Base-by-base conservation (phyloP, 2,113 vertebrate species). In the Cynopterus brachyotis region DNA sequence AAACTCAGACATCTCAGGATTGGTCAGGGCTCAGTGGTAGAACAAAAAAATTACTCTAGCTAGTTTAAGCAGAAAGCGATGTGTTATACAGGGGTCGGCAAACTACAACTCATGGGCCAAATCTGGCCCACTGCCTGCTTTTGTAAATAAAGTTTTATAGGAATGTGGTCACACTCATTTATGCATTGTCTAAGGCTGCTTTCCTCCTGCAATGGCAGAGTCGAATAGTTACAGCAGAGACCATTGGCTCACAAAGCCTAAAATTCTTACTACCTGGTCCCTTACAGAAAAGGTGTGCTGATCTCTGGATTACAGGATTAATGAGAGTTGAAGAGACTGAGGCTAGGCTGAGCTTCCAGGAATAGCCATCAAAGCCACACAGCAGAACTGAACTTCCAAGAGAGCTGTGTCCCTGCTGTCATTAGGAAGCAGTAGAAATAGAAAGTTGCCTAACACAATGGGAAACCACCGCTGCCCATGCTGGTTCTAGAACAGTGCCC, bases 81-180 rank as follows among this genome's bases (percentile, higher is more conserved):
- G 20, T 32, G 35, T 67, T 78, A 32, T 19, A 32, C 42, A 64
- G 15, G 28, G 9, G 0, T 73, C 11, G 42, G 17, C 35, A 64
- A 83, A 59, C 20, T 50, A 9, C 0, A 69, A 28, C 20, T 72
- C 40, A 28, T 4, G 6, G 50, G 76, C 11, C 20, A 59, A 75
- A 64, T 80, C 62, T 82, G 35, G 17, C 42, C 37, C 32, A 28
- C 32, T 59, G 9, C 15, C 67, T 94, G 32, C 62, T 83, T 87
- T 89, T 89, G 11, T 45, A 57, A 89, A 75, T 89, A 53, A 95
- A 90, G n/a, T 22, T 85, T 89, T 81, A 57, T 75, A 82, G 55
- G 13, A 96, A 94, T 15, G 17, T 1, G 5, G 24, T 32, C 37
- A 64, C 24, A 78, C 9, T 4, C 47, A 60, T 50, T 67, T 20